Base-by-base conservation (phyloP, 2,888 invertebrate species). In the Thecophora atra region DNA sequence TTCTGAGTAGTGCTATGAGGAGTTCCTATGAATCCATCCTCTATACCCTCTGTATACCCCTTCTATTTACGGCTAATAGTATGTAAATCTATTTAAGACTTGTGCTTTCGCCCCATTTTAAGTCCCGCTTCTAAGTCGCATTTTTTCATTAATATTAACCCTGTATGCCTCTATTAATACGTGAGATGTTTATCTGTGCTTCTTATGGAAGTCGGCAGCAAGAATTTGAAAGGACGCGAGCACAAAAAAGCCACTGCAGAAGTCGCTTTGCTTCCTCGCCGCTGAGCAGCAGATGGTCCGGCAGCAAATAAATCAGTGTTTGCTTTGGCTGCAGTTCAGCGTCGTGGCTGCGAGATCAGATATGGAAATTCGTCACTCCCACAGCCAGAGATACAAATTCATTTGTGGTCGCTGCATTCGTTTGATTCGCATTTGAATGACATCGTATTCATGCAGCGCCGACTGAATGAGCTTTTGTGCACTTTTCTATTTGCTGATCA, bases 401-500 rank as follows among this genome's bases (percentile, higher is more conserved):
- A 1, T 8, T 5, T 5, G 26, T 13, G 24, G 58, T 28, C 28
- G 21, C 21, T 28, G 17, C 13, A 28, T 69, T 19, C 42, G 47
- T 69, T 69, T 69, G 58, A 60, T 68, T 68, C 19, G n/a, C 30
- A 44, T 60, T 60, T 69, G 60, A 60, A 60, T 69, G 69, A 26
- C 47, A 58, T 60, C 51, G 15, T 58, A 62, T 69, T 62, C 60
- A n/a, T n/a, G n/a, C n/a, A 60, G 44, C 47, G 30, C 44, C 58
- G 24, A 24, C 47, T 60, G 24, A 69, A 69, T 69, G 47, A 60
- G 47, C n/a, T 69, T 26, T 60, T 67, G 24, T 67, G 54, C 15
- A 15, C 19, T 67, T 54, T 37, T 67, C 56, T 67, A 67, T 67
- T 67, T 67, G 67, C 67, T 54, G 67, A 67, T 67, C 67, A 67